phyloP scores from a whole-genome alignment of 2,113 vertebrate species.

The Podilymbus podiceps region DNA sequence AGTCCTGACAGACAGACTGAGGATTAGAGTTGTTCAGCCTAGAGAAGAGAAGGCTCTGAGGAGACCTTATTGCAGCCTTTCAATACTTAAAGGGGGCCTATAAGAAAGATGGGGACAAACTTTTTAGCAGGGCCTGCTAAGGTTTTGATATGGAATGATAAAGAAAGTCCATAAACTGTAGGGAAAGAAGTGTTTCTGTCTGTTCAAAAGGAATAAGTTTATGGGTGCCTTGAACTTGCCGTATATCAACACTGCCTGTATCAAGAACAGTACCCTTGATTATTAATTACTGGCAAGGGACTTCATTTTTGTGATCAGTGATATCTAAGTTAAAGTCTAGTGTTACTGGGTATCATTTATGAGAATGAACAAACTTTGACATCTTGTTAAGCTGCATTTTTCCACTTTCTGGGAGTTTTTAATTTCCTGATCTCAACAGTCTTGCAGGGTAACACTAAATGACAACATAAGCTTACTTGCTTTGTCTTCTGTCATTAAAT shows the following conservation, averaged over 20 bases:
- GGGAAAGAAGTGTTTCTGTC: not conserved
- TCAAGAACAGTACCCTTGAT: not conserved
- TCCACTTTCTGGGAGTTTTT: not conserved
- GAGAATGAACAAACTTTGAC: not conserved
- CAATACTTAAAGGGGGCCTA: no score
- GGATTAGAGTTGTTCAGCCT: no score
- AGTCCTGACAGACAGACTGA: no score
- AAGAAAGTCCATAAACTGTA: not conserved
- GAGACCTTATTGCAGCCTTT: no score
- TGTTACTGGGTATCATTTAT: not conserved
- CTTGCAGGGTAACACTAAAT: not conserved
- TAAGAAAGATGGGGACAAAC: no score
- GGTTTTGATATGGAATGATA: not conserved
- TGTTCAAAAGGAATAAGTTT: not conserved
- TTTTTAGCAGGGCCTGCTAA: no score
- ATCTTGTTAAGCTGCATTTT: not conserved
- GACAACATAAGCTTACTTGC: not conserved
- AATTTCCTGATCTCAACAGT: not conserved
- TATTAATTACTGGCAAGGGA: fast-evolving
- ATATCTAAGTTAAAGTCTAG: not conserved
- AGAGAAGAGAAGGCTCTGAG: no score
- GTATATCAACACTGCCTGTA: not conserved
- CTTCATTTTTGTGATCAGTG: not conserved
- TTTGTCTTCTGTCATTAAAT: not conserved
- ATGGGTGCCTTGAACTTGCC: not conserved